phyloP scores from a whole-genome alignment of 2,113 vertebrate genomes.

The Alouatta palliata region DNA sequence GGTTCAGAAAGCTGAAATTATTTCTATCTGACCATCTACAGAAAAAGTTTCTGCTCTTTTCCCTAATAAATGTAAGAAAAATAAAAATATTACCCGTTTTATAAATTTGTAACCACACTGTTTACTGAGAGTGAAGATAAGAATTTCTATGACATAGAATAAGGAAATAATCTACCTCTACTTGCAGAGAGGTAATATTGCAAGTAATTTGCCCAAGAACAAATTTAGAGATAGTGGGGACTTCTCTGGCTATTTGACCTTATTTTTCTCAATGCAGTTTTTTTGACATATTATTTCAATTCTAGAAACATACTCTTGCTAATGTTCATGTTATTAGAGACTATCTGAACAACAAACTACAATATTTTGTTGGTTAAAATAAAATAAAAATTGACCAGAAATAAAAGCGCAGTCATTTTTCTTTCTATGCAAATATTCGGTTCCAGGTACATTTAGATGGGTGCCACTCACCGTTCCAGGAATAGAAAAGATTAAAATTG shows the following conservation, averaged over 20 bases:
- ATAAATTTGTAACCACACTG: not conserved
- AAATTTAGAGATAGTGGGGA: not conserved
- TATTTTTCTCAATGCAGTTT: not conserved
- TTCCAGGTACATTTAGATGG: not conserved
- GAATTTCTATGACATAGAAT: not conserved
- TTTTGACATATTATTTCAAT: not conserved
- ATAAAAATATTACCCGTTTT: not conserved
- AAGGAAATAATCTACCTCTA: not conserved
- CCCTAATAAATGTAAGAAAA: not conserved
- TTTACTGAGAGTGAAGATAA: not conserved
- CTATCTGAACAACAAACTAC: fast-evolving
- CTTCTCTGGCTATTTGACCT: not conserved
- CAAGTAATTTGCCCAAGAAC: not conserved
- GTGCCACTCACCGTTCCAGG: not conserved
- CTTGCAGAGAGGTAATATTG: not conserved
- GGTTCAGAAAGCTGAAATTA: not conserved
- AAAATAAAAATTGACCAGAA: not conserved
- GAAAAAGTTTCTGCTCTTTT: not conserved
- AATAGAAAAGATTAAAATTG: not conserved
- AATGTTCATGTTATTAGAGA: not conserved
- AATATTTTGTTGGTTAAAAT: not conserved
- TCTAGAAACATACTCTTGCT: not conserved
- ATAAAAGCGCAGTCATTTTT: not conserved
- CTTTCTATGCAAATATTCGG: not conserved
- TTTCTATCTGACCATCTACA: not conserved